Base-by-base conservation (phyloP, 2,888 invertebrate species). In the Eurytoma californica region DNA sequence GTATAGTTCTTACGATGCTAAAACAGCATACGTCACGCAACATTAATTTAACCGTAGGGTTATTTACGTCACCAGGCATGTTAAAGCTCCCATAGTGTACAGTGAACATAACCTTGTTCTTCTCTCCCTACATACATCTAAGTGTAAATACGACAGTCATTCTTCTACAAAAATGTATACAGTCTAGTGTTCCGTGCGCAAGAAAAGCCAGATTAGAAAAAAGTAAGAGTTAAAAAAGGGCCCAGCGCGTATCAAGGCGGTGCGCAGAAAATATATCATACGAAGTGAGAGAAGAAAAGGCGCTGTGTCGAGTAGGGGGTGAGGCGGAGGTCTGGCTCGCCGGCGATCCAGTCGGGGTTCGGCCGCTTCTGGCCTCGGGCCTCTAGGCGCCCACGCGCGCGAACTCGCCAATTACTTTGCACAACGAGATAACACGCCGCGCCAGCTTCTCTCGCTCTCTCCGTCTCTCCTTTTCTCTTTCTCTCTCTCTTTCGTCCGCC, bases 331-430 rank as follows among this genome's bases (percentile, higher is more conserved):
- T 28, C 60, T 82, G 82, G 82, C 79, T 82, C 83, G 80, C 60
- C 63, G 49, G 53, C 53, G 53, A 53, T 53, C n/a, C 39, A 9
- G n/a, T 20, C 65, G 28, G 12, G 30, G 65, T 28, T 47, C 30
- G 51, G 57, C 51, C 55, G 61, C 67, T 49, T 18, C 60, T 75
- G 39, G 69, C 74, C 82, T 81, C 82, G 80, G 80, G 61, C 88
- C 84, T 87, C 86, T 86, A 85, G 86, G 85, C 86, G 86, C 85
- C 85, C 82, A 80, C 87, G 88, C 88, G 86, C 86, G 87, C 86
- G 85, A 87, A 86, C 87, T 88, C 88, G 87, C 87, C 88, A 88
- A 88, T 88, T 88, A 88, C 88, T 87, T 87, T 85, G 86, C 88
- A 87, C 88, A 88, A 88, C 88, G 88, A 88, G 88, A 88, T 88